A percentile compares a stretch with the other conserved stretches of the same genome.
Evolutionary conservation across 2,113 vertebrate genomes (phyloP).

Genomic region (Sterrhoptilus dennistouni): DNA sequence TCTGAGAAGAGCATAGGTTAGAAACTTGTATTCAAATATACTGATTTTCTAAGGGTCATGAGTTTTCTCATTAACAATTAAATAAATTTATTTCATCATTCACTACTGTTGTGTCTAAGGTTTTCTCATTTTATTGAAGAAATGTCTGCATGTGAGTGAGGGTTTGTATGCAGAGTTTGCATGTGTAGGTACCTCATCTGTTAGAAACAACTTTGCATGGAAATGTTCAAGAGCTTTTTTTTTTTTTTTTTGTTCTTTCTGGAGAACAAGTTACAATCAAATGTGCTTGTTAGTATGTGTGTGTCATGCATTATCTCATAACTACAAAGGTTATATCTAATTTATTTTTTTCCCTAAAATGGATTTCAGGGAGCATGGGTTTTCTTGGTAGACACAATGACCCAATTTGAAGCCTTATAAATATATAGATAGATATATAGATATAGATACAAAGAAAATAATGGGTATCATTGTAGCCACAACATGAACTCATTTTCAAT

Average conservation of each 20-base stretch:
- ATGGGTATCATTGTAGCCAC: not conserved
- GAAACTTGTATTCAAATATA: slow-evolving; percentile 57
- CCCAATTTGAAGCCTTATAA: not conserved
- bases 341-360: not conserved
- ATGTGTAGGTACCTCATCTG: not conserved
- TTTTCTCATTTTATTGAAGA: not conserved
- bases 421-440: not conserved
- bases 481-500: not conserved
- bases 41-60: slow-evolving; percentile 49
- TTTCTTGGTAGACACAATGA: not conserved
- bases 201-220: not conserved
- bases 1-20: slow-evolving; percentile 16
- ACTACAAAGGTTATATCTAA: not conserved
- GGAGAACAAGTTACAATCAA: not conserved
- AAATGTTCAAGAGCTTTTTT: not conserved
- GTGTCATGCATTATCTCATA: not conserved
- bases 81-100: slow-evolving; percentile 62
- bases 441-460: not conserved
- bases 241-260: not conserved
- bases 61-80: slow-evolving; percentile 68
- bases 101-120: slow-evolving; percentile 1
- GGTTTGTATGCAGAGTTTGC: not conserved
- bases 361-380: not conserved
- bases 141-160: slow-evolving; percentile 21
- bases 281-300: not conserved